A percentile compares a stretch with the other conserved stretches of the same genome.
These are phyloP conservation scores for Dreissena rostriformis DNA, from an alignment of 1,140 invertebrate genomes.

Conservation along the genomic window DNA sequence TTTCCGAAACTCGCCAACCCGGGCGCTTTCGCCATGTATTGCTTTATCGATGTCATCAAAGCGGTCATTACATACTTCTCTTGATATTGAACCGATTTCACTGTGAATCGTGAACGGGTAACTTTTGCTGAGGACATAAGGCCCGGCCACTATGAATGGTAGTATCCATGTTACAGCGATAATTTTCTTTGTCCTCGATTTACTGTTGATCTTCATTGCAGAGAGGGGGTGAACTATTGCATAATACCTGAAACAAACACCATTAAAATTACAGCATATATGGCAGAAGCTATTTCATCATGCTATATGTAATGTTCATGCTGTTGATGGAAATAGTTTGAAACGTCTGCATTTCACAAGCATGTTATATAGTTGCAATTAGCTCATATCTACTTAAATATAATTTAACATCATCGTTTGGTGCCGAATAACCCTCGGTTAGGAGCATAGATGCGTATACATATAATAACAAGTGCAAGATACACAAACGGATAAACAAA, in stretches of 20 bases:
- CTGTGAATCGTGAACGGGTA: slow-evolving; percentile 74
- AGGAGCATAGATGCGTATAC: too few relatives aligned
- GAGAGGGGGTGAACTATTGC: slow-evolving; percentile 83
- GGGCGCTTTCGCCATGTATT: slow-evolving; percentile 60
- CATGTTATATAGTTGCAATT: too few relatives aligned
- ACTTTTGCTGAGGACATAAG: slow-evolving; percentile 77
- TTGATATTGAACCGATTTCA: slow-evolving; percentile 75
- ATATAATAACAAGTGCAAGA: too few relatives aligned
- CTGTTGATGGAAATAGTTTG: too few relatives aligned
- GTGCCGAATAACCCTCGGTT: too few relatives aligned
- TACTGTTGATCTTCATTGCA: slow-evolving; percentile 79
- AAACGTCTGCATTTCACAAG: too few relatives aligned
- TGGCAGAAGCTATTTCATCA: too few relatives aligned
- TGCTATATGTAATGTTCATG: too few relatives aligned
- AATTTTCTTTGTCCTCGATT: slow-evolving; percentile 79
- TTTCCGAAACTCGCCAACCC: slow-evolving; percentile 74
- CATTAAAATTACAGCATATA: too few relatives aligned
- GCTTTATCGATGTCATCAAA: slow-evolving; percentile 75
- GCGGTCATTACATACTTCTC: slow-evolving; percentile 80
- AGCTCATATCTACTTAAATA: too few relatives aligned
- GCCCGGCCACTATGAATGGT: slow-evolving; percentile 78
- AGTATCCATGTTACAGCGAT: slow-evolving; percentile 80
- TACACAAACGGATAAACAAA: too few relatives aligned
- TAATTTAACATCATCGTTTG: too few relatives aligned
- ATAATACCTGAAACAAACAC: slow-evolving; percentile 80